Conservation (phyloP, 2,888 invertebrate species). For the Aspidapion aeneum region DNA sequence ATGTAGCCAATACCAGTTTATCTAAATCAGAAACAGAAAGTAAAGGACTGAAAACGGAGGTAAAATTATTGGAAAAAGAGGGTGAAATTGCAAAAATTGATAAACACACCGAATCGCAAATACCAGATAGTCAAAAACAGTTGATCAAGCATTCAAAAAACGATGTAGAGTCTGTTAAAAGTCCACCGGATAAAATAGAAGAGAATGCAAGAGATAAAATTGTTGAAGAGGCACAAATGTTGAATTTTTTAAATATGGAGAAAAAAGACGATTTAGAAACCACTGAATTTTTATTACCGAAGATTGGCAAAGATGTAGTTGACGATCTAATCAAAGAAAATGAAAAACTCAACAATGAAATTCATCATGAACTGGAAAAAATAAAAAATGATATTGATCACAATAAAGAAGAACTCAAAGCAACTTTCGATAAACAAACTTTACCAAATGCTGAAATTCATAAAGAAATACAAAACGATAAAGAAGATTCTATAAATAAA, state of each 20-base stretch:
- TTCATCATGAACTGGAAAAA: not conserved
- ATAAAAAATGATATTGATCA: not conserved
- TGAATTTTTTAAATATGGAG: no score
- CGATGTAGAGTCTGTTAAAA: not conserved
- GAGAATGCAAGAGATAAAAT: not conserved
- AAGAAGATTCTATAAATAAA: no score
- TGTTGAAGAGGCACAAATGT: not conserved
- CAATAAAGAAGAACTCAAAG: no score
- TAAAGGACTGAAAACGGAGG: no score
- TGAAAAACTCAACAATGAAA: not conserved
- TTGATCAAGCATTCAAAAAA: not conserved
- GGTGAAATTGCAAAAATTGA: not conserved
- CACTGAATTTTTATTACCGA: no score
- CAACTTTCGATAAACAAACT: no score
- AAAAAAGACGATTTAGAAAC: no score
- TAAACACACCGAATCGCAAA: not conserved
- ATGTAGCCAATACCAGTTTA: no score
- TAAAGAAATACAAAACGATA: no score
- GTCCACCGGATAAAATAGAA: not conserved
- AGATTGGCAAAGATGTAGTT: not conserved
- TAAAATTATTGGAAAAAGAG: no score
- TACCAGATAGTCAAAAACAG: constrained; percentile 1
- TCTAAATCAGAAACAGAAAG: no score
- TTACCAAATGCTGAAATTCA: no score
- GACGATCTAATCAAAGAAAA: not conserved